Base-by-base conservation (phyloP, 1,140 invertebrate genomes). In the Atta colombica region DNA sequence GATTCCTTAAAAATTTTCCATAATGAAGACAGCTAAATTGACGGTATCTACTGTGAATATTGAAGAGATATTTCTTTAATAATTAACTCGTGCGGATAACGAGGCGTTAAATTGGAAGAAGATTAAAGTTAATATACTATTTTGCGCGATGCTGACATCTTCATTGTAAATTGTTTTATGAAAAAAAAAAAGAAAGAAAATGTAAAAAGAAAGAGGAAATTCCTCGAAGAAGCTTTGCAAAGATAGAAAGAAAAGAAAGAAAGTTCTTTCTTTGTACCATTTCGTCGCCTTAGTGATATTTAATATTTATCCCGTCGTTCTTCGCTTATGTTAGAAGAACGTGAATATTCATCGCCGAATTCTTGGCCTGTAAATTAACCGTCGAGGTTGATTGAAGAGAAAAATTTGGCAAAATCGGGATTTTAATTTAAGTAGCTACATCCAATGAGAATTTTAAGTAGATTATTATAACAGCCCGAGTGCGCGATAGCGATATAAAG, bases 341-440 rank as follows among this genome's bases (percentile, higher is more conserved):
- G 28, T 71, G n/a, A 74, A 31, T 53, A 55, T 58, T 58, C 49
- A 58, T 77, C 25, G 72, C 63, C 58, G 53, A 84, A 71, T 80
- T 63, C 68, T 78, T 65, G 18, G 25, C 12, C 63, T 45, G 35
- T n/a, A 61, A 65, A 84, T 72, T 81, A 35, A 90, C 69, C 60
- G 45, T 81, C 51, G 49, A 61, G 86, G 77, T 88, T 87, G 89
- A 60, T 90, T 85, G 71, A 58, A 71, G 49, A 77, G 77, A 66
- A 58, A 82, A 55, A 63, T 88, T 65, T 51, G 61, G 16, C 21
- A 66, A 21, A 72, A 49, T 77, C 28, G 10, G 18, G 25, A 78
- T n/a, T 66, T 78, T 78, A 51, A 65, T 77, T 65, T 65, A 49
- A 53, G 2, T 78, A 78, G 61, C 60, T 78, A 7, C 25, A 65